A percentile compares a stretch with the other conserved stretches of the same genome.
Conservation (phyloP, 1,140 invertebrate species). For the Cecropterus lyciades region DNA sequence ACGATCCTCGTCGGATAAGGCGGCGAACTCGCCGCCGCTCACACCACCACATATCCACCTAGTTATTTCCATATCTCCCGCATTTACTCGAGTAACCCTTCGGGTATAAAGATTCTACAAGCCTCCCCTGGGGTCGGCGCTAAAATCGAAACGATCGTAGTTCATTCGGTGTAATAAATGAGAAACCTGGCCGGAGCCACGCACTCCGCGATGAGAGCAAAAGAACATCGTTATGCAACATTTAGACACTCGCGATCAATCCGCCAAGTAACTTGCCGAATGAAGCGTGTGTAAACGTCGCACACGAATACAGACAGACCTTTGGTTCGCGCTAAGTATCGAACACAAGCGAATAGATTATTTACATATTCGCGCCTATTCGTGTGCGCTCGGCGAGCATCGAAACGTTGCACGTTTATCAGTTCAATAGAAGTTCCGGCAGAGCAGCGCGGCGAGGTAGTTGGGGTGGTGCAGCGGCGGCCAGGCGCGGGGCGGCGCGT, state of each 20-base stretch:
- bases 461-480: constrained; percentile 69
- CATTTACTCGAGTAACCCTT: no score
- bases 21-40: constrained; percentile 18
- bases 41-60: constrained; percentile 9
- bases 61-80: background rate
- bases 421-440: constrained; percentile 71
- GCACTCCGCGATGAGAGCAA: background rate
- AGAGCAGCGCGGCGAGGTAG: constrained; percentile 73
- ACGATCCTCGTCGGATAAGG: constrained; percentile 27
- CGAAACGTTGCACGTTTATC: no score
- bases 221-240: background rate
- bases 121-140: background rate
- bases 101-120: no score
- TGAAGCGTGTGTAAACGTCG: no score
- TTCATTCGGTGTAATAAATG: background rate
- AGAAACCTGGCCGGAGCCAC: background rate
- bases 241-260: no score
- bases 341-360: no score
- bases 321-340: no score
- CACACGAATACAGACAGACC: no score
- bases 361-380: no score
- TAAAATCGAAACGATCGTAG: background rate
- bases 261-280: no score
- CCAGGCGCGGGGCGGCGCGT: constrained; percentile 48
- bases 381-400: no score